A percentile compares a stretch with the other conserved stretches of the same genome.
These are phyloP conservation scores for Ganaspis brasiliensis DNA, from an alignment of 2,888 invertebrate species.

Conservation along the genomic window DNA sequence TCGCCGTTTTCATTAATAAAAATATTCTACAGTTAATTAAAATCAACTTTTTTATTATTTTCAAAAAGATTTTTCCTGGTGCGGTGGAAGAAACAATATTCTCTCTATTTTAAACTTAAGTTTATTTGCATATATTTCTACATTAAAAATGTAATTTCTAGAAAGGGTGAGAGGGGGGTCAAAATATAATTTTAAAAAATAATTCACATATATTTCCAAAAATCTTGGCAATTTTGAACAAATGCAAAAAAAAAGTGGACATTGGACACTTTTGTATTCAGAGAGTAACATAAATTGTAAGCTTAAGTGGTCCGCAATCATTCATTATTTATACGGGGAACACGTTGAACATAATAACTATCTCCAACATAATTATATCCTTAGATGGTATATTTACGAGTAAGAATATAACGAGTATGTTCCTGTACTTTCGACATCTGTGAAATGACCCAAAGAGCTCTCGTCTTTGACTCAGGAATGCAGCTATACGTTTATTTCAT, in stretches of 20 bases:
- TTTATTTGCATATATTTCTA: too few relatives aligned
- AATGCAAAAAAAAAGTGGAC: constrained; percentile 11
- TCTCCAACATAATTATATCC: constrained; percentile 24
- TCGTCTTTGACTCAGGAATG: constrained; percentile 5
- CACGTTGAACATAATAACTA: constrained; percentile 27
- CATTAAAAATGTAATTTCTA: too few relatives aligned
- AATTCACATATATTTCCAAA: too few relatives aligned
- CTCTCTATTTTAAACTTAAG: too few relatives aligned
- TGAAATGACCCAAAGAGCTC: constrained; percentile 32
- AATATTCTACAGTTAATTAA: too few relatives aligned
- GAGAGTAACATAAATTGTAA: constrained; percentile 22
- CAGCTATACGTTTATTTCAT: constrained; percentile 26
- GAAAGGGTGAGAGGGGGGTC: too few relatives aligned
- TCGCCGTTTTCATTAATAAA: too few relatives aligned
- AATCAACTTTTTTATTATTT: too few relatives aligned
- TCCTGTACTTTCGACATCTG: constrained; percentile 32
- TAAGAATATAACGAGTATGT: constrained; percentile 34
- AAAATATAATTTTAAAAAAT: too few relatives aligned
- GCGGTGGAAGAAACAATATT: too few relatives aligned
- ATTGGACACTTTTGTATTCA: constrained; percentile 20
- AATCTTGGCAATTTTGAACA: constrained; percentile 2
- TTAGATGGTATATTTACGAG: constrained; percentile 32
- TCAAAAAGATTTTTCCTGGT: too few relatives aligned
- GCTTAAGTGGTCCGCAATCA: constrained; percentile 27
- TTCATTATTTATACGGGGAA: constrained; percentile 31